Evolutionary conservation across 1,140 invertebrate genomes (phyloP), one percentile per base, ranked within the genome.

Genomic region (Eumaeus atala): DNA sequence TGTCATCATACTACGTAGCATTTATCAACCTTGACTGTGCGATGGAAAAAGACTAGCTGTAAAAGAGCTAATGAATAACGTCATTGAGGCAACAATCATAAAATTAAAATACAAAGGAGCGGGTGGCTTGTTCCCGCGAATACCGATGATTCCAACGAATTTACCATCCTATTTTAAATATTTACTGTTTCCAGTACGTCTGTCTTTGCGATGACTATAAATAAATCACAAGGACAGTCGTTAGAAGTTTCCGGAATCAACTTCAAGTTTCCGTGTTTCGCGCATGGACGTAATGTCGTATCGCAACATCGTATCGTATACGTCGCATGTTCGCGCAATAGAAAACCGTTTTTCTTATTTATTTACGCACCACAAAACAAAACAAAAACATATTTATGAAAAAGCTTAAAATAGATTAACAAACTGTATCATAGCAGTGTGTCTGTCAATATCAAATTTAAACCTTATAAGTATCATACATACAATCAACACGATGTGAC

Each of bases 161-260:
- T n/a, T 74, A 28, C 77, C 84, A 50, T 85, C 87, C 62, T 49
- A 62, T 18, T 72, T 90, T 54, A 77, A 78, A 64, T 56, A 83
- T 42, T 40, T 79, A 11, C 70, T 87, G 54, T 87, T 89, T 72
- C 77, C 85, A 48, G 58, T 87, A 18, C 50, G 64, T 47, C 60
- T 89, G 1, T 85, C 89, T 91, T 91, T 71, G 82, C 85, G 11
- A 85, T 90, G 75, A 88, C 86, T 21, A 87, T 88, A 47, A 89
- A 88, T 59, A 90, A 90, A 71, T 77, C 77, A n/a, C 88, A 90
- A 73, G 88, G 88, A 16, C 87, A 89, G 64, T 73, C 62, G 48
- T 62, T 74, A 66, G 60, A 59, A 56, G 64, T 67, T 61, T 75
- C 61, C 52, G 62, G 62, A 21, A 62, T 69, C 54, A 60, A 61